Evolutionary conservation across 1,140 invertebrate genomes (phyloP), one percentile per base, ranked within the genome.

Genomic region (Bombus cullumanus): DNA sequence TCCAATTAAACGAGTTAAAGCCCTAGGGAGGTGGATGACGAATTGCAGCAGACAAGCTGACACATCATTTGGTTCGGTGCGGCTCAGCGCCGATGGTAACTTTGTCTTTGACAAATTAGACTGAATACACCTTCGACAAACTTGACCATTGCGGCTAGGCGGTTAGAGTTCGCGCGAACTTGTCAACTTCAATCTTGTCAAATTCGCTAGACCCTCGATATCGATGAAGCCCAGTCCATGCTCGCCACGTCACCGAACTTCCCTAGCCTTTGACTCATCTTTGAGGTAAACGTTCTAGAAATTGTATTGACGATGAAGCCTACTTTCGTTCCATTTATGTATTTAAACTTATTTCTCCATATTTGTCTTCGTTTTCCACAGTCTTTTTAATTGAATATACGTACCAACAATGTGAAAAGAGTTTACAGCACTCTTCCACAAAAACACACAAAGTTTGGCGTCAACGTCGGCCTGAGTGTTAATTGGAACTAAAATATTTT

Each of bases 61-160:
- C 82, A 71, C 37, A 25, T 68, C 22, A 34, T 43, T 43, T 34
- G 39, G 31, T 79, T 76, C 5, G 18, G 6, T 53, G 41, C 28
- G 53, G 31, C 25, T 31, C 43, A 37, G 9, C 74, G 15, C 31
- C n/a, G 37, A 28, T 22, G 59, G 9, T 43, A 85, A 68, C 57
- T 72, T 80, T 47, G 62, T 41, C 68, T 85, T 85, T 85, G 83
- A 85, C 83, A 85, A 85, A 85, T 85, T 85, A 59, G 80, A 73
- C 68, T 31, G 39, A 31, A 80, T 85, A 62, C 18, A 80, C 76
- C 76, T 80, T 53, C 28, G 83, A 80, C 83, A 73, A 85, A 85
- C 76, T 85, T 71, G 53, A 80, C 68, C 77, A 25, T 12, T 62
- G 41, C 43, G 39, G 64, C 25, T 9, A 0, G 2, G 9, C 22